Evolutionary conservation across 2,797 vertebrate genomes (phyloP), one percentile per base, ranked within the genome.

Genomic region (Lagocephalus sceleratus): DNA sequence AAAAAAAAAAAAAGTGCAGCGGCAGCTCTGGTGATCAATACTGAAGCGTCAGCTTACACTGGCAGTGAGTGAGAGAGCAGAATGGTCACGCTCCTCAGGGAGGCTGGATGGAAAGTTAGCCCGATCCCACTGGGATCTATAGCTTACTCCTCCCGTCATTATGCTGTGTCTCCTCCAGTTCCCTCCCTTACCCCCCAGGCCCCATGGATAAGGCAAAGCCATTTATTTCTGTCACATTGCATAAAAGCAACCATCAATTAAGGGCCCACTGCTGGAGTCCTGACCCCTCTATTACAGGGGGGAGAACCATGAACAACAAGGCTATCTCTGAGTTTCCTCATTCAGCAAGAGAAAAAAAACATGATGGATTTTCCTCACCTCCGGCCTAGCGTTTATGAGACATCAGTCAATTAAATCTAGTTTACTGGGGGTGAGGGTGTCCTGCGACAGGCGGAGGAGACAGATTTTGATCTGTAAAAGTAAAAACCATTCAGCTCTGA

Each of bases 241-340:
- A 89, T 91, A 83, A 88, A 89, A 75, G 68, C 77, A 71, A 68
- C 63, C 83, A 88, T 90, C 83, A 89, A 88, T 89, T 85, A 85
- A 81, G 20, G 68, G 26, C 63, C 75, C 55, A 62, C 67, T 54
- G 63, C 70, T 68, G 56, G 66, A 82, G 81, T 78, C 81, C 66
- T 85, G 81, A 90, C 84, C 82, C 82, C 63, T 72, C 76, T 75
- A 85, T 88, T 85, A 87, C 66, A 71, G 57, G 63, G 75, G 63
- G 57, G 66, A 74, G 74, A 78, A 41, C 71, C 64, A 77, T 60
- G 79, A 87, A 83, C 78, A 79, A 79, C 60, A 9, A 70, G 68
- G 73, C 70, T 62, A 76, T 84, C 57, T 55, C 70, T 62, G 73
- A 17, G 29, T 66, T 82, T 79, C 52, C 70, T 79, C 56, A 60